Percentiles rank a stretch among this genome's conserved stretches.
These are phyloP conservation scores for Carlito syrichta DNA, from an alignment of 2,113 vertebrate genomes.

Conservation along the genomic window DNA sequence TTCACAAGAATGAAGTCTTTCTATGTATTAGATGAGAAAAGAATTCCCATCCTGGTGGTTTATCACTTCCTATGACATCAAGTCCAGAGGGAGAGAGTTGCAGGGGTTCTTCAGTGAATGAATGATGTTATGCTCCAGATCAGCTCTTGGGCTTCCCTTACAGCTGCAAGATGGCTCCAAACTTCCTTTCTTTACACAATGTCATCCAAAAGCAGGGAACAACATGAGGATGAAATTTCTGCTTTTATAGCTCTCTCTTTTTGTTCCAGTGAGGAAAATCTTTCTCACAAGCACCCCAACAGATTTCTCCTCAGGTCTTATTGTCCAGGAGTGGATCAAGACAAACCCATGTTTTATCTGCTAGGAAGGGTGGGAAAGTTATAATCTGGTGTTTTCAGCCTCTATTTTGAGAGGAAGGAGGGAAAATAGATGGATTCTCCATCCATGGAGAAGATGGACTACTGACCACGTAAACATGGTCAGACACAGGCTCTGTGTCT, in stretches of 20 bases:
- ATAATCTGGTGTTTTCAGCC: not conserved
- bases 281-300: not conserved
- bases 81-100: not conserved
- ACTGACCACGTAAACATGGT: not conserved
- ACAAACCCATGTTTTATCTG: not conserved
- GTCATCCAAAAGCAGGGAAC: not conserved
- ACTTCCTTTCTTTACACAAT: not conserved
- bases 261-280: not conserved
- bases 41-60: not conserved
- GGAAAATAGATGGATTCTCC: too few relatives aligned
- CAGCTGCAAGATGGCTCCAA: not conserved
- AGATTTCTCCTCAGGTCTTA: not conserved
- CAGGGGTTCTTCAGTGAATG: not conserved
- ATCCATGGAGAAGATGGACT: not conserved
- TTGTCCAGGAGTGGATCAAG: not conserved
- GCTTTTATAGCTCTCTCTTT: not conserved
- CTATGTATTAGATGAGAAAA: not conserved
- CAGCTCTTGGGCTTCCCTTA: not conserved
- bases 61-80: not conserved
- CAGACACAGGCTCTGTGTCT: not conserved
- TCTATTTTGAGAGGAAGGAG: not conserved
- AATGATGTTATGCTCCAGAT: not conserved
- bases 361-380: not conserved
- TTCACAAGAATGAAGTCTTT: not conserved
- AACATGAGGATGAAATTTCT: not conserved